These are phyloP conservation scores for Spondyliosoma cantharus DNA, from an alignment of 2,797 vertebrate species.

Conservation along the genomic window DNA sequence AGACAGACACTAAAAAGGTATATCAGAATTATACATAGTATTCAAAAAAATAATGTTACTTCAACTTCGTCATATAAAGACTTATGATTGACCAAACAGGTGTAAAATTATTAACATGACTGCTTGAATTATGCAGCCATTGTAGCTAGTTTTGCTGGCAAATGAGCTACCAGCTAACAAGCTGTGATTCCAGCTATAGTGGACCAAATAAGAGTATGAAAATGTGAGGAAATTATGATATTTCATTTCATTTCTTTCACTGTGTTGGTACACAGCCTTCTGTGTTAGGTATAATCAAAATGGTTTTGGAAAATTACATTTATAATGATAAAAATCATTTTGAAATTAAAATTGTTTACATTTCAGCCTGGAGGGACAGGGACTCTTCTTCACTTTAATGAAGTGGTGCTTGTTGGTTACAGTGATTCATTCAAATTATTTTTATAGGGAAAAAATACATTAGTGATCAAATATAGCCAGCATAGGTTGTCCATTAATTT, in stretches of 20 bases:
- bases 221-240: constrained; percentile 2
- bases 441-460: constrained; percentile 45
- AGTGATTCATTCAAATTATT: constrained; percentile 54
- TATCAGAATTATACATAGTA: background rate
- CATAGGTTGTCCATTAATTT: constrained; percentile 10
- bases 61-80: background rate
- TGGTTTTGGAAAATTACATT: constrained; percentile 28
- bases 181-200: constrained; percentile 31
- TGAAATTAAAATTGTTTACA: constrained; percentile 64
- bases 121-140: background rate
- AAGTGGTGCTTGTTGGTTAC: constrained; percentile 47
- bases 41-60: background rate
- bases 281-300: constrained; percentile 53
- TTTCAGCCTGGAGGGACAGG: constrained; percentile 39
- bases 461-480: constrained; percentile 2
- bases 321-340: constrained; percentile 33
- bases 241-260: background rate
- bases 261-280: constrained; percentile 20
- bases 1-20: background rate
- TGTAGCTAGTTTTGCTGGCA: constrained; percentile 1
- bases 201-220: constrained; percentile 46
- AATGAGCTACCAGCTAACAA: background rate
- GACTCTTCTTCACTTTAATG: constrained; percentile 53
- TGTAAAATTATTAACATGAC: constrained; percentile 22
- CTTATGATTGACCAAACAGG: constrained; percentile 20